Evolutionary conservation across 2,888 invertebrate genomes (phyloP).

Genomic region (Geotrupes spiniger): DNA sequence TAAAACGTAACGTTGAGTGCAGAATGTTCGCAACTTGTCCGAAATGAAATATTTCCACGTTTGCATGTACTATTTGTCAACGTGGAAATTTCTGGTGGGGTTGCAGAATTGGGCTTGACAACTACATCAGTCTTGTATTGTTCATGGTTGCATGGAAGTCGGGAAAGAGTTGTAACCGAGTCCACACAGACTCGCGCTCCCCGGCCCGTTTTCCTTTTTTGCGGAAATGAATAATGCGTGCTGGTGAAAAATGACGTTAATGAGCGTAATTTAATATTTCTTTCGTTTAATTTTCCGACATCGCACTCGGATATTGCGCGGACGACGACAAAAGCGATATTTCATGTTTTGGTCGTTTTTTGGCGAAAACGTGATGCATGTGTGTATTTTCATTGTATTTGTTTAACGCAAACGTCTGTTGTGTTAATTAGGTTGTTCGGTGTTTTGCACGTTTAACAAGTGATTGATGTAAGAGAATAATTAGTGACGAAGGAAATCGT

Average conservation of each 20-base stretch:
- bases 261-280: constrained; percentile 6
- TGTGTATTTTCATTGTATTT: too few species aligned
- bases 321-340: too few species aligned
- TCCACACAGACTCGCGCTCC: not conserved
- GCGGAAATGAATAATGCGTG: constrained; percentile 4
- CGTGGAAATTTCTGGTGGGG: constrained; percentile 12
- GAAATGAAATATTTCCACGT: constrained; percentile 4
- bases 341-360: too few species aligned
- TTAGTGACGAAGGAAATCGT: too few species aligned
- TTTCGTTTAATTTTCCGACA: not conserved
- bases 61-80: constrained; percentile 12
- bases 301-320: too few species aligned
- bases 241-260: constrained; percentile 1
- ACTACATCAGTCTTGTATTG: constrained; percentile 27
- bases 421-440: too few species aligned
- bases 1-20: too few species aligned
- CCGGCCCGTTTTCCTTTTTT: not conserved
- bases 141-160: constrained; percentile 18
- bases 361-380: too few species aligned
- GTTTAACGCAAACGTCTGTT: too few species aligned
- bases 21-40: not conserved
- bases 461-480: too few species aligned
- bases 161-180: constrained; percentile 19
- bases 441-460: too few species aligned
- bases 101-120: constrained; percentile 21